Conservation (phyloP, 92 coral and sea anemone genomes). For the Porites cylindrica region DNA sequence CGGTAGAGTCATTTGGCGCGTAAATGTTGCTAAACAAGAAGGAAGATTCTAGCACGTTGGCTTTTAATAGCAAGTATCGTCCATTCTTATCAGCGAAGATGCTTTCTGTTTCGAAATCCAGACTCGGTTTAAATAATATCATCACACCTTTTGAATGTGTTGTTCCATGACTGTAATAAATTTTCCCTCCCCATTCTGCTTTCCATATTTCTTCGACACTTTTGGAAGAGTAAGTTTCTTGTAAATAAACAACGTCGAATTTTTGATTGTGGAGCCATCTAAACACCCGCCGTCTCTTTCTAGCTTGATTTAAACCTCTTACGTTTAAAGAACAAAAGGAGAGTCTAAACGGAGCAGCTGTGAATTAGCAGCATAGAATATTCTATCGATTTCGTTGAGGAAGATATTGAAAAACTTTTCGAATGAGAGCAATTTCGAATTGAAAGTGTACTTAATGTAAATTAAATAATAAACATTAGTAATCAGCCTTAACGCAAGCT, state of each 20-base stretch:
- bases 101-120: not conserved
- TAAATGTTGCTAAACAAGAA: too few species aligned
- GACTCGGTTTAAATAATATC: slow-evolving; percentile 36
- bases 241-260: not conserved
- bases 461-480: not conserved
- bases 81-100: slow-evolving; percentile 18
- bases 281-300: slow-evolving; percentile 1
- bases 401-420: too few species aligned
- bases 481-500: not conserved
- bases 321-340: not conserved
- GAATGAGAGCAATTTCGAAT: too few species aligned
- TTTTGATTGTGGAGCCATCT: not conserved
- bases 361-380: not conserved
- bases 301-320: not conserved
- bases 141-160: slow-evolving; percentile 35
- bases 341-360: not conserved
- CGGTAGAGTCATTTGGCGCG: too few species aligned
- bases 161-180: slow-evolving; percentile 35
- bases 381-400: too few species aligned
- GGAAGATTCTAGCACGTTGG: not conserved
- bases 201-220: slow-evolving; percentile 5
- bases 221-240: slow-evolving; percentile 1
- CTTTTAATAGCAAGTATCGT: not conserved
- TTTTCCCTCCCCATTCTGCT: slow-evolving; percentile 50
- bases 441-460: not conserved